A percentile compares a stretch with the other conserved stretches of the same genome.
These are phyloP conservation scores for Procavia capensis DNA, from an alignment of 2,113 vertebrate genomes.

Conservation along the genomic window DNA sequence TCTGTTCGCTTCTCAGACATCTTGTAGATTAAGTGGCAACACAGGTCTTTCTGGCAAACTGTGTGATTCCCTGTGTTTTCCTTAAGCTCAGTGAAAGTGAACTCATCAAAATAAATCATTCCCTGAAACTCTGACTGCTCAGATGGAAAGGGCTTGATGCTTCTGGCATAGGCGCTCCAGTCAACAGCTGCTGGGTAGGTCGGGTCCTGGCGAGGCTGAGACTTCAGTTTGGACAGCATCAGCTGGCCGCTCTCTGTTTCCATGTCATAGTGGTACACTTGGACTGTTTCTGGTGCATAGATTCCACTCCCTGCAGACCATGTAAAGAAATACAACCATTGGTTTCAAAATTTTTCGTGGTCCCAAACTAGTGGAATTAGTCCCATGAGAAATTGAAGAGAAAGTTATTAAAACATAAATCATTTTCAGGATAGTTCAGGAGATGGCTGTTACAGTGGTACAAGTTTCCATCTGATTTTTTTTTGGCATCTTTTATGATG, in stretches of 20 bases:
- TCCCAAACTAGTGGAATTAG: background rate
- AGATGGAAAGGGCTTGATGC: background rate
- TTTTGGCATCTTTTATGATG: background rate
- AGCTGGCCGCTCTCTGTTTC: slow-evolving; percentile 77
- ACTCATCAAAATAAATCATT: slow-evolving; percentile 71
- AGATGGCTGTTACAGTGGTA: background rate
- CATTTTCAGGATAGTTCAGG: background rate
- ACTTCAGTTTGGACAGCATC: slow-evolving; percentile 72
- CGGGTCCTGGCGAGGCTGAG: background rate
- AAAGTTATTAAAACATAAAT: background rate
- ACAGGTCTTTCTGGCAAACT: slow-evolving; percentile 81
- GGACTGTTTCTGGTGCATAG: slow-evolving; percentile 46
- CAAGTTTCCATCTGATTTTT: background rate
- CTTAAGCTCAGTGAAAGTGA: slow-evolving; percentile 74
- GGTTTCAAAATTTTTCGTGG: background rate
- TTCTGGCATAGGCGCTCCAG: slow-evolving; percentile 73
- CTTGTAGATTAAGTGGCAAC: slow-evolving; percentile 80
- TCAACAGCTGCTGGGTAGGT: slow-evolving; percentile 36
- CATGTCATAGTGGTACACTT: slow-evolving; percentile 76
- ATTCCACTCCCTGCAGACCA: slow-evolving; percentile 74
- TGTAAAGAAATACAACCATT: background rate
- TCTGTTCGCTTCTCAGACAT: slow-evolving; percentile 68
- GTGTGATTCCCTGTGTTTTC: slow-evolving; percentile 34
- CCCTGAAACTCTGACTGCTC: slow-evolving; percentile 64
- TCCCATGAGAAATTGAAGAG: background rate